Evolutionary conservation across 2,797 vertebrate species (phyloP).

Genomic region (Galago senegalensis): DNA sequence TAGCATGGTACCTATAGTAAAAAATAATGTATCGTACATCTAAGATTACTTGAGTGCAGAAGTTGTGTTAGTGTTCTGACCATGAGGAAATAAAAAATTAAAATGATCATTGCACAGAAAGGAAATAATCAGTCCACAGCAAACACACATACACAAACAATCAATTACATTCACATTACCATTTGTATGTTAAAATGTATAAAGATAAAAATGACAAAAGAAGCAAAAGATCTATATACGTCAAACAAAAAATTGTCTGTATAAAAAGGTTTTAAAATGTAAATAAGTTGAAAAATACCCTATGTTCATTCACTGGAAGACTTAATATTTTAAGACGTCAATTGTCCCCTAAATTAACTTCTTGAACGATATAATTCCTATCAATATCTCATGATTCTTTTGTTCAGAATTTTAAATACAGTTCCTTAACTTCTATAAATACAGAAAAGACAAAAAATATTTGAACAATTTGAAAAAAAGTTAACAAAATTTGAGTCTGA

Average conservation of each 20-base stretch:
- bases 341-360: neutral
- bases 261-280: neutral
- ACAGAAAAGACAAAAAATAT: too few species aligned
- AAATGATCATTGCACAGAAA: neutral
- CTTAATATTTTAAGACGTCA: too few species aligned
- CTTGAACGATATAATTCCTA: neutral
- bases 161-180: neutral
- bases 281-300: neutral
- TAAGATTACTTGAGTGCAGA: too few species aligned
- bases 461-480: too few species aligned
- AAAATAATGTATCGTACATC: neutral
- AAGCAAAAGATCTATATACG: neutral
- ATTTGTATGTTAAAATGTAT: neutral
- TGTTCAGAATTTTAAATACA: too few species aligned
- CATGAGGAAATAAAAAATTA: neutral
- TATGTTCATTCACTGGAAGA: too few species aligned
- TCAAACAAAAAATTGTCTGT: neutral
- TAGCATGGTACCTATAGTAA: neutral
- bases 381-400: neutral
- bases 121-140: neutral
- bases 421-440: too few species aligned
- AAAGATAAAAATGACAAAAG: neutral
- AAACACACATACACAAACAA: neutral
- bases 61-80: neutral
- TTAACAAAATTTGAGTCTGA: too few species aligned